Evolutionary conservation across 2,888 invertebrate genomes (phyloP).

Genomic region (Archips xylosteana): DNA sequence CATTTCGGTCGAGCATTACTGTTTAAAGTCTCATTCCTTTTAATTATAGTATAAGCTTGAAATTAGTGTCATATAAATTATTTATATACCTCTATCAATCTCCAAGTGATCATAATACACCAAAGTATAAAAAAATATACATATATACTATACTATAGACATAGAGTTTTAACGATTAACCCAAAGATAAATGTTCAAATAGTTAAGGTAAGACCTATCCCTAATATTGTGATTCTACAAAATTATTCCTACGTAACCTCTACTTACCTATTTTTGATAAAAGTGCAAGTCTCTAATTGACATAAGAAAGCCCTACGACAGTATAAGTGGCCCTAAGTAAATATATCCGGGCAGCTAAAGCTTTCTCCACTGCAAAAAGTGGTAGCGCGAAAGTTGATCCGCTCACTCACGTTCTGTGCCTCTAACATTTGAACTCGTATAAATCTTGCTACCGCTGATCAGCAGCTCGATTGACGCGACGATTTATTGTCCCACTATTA

Average conservation of each 20-base stretch:
- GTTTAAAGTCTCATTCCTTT: too few species aligned
- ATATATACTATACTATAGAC: too few species aligned
- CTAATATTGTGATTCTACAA: too few species aligned
- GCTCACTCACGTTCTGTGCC: constrained; percentile 41
- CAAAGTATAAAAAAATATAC: too few species aligned
- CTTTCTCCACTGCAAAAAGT: constrained; percentile 37
- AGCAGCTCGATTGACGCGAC: constrained; percentile 35
- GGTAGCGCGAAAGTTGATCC: constrained; percentile 40
- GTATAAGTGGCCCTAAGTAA: constrained; percentile 23
- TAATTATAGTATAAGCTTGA: too few species aligned
- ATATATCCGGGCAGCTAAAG: constrained; percentile 25
- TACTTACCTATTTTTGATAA: not conserved
- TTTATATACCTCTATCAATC: too few species aligned
- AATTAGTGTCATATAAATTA: too few species aligned
- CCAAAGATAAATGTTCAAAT: too few species aligned
- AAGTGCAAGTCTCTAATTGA: not conserved
- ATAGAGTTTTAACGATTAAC: too few species aligned
- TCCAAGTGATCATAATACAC: too few species aligned
- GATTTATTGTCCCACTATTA: constrained; percentile 38
- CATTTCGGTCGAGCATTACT: too few species aligned
- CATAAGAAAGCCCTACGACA: not conserved
- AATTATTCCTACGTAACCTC: not conserved
- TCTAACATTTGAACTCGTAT: constrained; percentile 43
- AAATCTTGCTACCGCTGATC: constrained; percentile 41
- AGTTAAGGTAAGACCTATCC: too few species aligned